Evolutionary conservation across 1,140 invertebrate genomes (phyloP), one percentile per base, ranked within the genome.

Genomic region (Drosophila miranda): DNA sequence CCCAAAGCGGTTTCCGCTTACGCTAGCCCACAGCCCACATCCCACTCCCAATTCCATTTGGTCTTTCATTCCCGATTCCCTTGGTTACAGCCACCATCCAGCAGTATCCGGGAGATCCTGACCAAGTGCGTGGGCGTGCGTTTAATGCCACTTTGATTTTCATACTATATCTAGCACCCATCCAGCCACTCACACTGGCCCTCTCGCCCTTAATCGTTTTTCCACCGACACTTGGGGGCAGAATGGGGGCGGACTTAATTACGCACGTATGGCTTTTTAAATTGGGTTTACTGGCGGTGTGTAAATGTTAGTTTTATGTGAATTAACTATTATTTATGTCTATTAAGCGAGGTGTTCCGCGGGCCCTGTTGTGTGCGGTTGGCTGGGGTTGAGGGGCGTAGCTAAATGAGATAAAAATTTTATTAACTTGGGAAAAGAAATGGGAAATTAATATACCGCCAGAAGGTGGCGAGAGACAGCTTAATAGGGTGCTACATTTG

Each of bases 241-340:
- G 16, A 19, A 1, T 19, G 19, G 19, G 73, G 63, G 60, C 54
- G 44, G 44, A 53, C 55, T 78, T 87, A 87, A 86, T 87, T 86
- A 87, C 82, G 73, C 81, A 86, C 81, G 82, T 86, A 78, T 81
- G 63, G 66, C 78, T 78, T 52, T 86, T 86, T 81, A 86, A 86
- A 86, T 86, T 77, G 77, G 56, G 56, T 84, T 79, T 68, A 55
- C 55, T 67, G 14, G 38, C 51, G 55, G 46, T 52, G 59, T 43
- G 60, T 68, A 74, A 77, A 81, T 87, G 77, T 87, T 86, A 86
- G 81, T 87, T 86, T 86, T 87, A 86, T 86, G 82, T 87, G 87
- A 86, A 86, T 86, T 86, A 86, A 87, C 68, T 57, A 77, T 84
- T 84, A 81, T 84, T 81, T 80, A 80, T 80, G 80, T 67, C 80